Conservation (phyloP, 2,113 vertebrate species). For the Ptychochromis oligacanthus region DNA sequence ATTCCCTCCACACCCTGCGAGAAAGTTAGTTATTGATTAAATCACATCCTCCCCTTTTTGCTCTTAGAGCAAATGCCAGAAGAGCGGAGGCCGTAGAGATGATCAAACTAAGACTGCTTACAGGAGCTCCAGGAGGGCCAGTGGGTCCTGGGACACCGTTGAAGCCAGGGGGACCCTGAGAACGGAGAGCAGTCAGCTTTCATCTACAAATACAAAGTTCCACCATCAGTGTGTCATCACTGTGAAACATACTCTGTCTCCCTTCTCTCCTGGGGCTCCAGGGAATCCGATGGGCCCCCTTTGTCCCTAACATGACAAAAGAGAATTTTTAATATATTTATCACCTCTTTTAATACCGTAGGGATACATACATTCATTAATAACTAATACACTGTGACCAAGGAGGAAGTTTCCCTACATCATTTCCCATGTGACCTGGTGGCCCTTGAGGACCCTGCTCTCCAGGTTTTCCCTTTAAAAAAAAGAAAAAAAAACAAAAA, state of each 20-base stretch:
- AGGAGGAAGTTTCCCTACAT: conserved; percentile 65
- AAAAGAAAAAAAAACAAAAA: too few species aligned
- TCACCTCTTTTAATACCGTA: not conserved
- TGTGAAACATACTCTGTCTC: conserved; percentile 75
- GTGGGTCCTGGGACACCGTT: conserved; percentile 83
- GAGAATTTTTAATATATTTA: not conserved
- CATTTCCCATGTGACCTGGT: conserved; percentile 79
- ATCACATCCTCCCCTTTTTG: not conserved
- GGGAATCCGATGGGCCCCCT: conserved; percentile 79
- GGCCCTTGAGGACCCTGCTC: conserved; percentile 69
- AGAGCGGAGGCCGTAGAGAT: not conserved
- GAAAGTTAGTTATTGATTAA: not conserved
- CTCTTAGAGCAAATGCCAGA: not conserved
- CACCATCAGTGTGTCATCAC: not conserved
- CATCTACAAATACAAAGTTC: not conserved
- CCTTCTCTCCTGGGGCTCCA: conserved; percentile 78
- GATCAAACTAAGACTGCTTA: conserved; percentile 50
- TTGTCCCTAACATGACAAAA: conserved; percentile 73
- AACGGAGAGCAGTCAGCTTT: not conserved
- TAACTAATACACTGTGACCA: not conserved
- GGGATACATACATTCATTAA: not conserved
- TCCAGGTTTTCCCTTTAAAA: conserved; percentile 77
- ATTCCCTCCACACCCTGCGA: conserved; percentile 81
- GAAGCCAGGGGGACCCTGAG: conserved; percentile 81
- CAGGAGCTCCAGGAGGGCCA: conserved; percentile 80